Conservation (phyloP, 2,797 vertebrate genomes). For the Sebastes jordani region DNA sequence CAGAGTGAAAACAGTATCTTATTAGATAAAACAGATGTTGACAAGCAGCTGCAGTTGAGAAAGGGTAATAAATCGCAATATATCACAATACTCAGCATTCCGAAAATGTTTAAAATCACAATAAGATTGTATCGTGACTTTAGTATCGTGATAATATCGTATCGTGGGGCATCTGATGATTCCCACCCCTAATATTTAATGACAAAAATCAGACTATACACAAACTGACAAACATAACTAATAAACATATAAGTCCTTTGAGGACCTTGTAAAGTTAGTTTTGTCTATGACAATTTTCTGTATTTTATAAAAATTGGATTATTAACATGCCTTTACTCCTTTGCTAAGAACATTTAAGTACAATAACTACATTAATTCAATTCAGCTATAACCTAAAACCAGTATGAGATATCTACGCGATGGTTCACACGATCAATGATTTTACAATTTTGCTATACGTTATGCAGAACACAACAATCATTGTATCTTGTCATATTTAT, state of each 20-base stretch:
- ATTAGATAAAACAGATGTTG: too few relatives aligned
- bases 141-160: rapidly evolving
- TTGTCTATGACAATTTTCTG: not conserved
- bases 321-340: not conserved
- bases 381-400: not conserved
- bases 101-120: too few relatives aligned
- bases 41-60: too few relatives aligned
- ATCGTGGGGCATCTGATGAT: too few relatives aligned
- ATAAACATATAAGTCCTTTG: not conserved
- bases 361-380: not conserved
- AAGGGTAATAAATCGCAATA: too few relatives aligned
- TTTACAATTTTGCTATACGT: not conserved
- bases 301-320: not conserved
- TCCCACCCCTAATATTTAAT: too few relatives aligned
- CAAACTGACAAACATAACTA: not conserved
- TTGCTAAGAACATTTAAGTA: not conserved
- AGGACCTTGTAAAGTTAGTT: not conserved
- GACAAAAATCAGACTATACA: not conserved
- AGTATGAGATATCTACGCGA: not conserved
- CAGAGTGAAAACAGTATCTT: too few relatives aligned
- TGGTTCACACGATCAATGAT: not conserved
- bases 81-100: too few relatives aligned
- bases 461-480: not conserved
- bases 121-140: too few relatives aligned
- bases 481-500: not conserved